Base-by-base conservation (phyloP, 30 jellyfish, hydroid and myxozoan genomes). In the Chrysaora quinquecirrha region DNA sequence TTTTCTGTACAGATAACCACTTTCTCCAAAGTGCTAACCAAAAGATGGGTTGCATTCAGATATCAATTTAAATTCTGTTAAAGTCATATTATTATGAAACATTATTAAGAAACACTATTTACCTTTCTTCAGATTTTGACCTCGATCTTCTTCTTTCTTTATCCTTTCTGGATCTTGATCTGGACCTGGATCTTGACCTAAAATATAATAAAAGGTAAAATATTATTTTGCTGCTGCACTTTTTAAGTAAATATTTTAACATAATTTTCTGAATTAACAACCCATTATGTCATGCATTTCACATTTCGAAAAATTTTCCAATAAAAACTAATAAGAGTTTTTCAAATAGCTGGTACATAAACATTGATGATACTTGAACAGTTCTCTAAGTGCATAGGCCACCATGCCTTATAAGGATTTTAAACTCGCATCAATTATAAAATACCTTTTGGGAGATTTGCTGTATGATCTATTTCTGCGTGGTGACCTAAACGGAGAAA, bases 41-140 rank as follows among this genome's bases (percentile, higher is more conserved):
- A 6, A 9, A 9, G 16, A 43, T 6, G 9, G 9, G 16, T 43
- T 43, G 58, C 58, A 43, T 43, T 16, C 58, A 43, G 9, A 43
- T 9, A 43, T 43, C 16, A 9, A 43, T 6, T 43, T 9, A 43
- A 43, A 43, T 6, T 43, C 58, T 16, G 12, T 43, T 9, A 9
- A 43, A 43, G 58, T 43, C 58, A 6, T 43, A 16, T 43, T 43
- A 9, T 43, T 6, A 16, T 71, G 35, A 31, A 2, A 71, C 3
- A 30, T 34, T 0, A 18, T 33, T 0, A 22, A 70, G 34, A 2
- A 0, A 28, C 10, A 23, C 80, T 21, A 0, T 7, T 34, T 77
- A 82, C 92, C 92, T 82, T 9, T 82, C 92, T 21, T 81, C 71
- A 11, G 92, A 82, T 68, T 73, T 69, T 71, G 92, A 82, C 18